Evolutionary conservation across 23 tunicate species (phyloP).

Genomic region (Trididemnum nubilum): DNA sequence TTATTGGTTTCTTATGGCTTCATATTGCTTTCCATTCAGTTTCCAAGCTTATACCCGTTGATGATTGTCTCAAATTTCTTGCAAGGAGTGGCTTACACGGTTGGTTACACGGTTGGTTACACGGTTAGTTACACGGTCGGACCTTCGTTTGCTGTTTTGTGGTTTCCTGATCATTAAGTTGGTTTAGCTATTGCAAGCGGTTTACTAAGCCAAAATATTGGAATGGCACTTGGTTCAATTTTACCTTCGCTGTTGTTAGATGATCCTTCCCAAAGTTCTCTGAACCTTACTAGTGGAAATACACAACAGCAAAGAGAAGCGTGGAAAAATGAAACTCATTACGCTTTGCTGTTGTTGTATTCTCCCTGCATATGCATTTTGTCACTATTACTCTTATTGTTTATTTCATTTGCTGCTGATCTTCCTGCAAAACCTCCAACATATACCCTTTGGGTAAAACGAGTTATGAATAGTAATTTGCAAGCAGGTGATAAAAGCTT

Average conservation of each 20-base stretch:
- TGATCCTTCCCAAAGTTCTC: background rate
- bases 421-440: slow-evolving; percentile 13
- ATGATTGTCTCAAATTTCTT: background rate
- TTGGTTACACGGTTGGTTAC: background rate
- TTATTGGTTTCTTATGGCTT: background rate
- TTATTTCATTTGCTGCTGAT: background rate
- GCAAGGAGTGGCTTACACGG: slow-evolving; percentile 20
- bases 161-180: slow-evolving; percentile 34
- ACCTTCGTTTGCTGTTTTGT: slow-evolving; percentile 2
- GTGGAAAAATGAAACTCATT: background rate
- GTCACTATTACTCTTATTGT: background rate
- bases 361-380: background rate
- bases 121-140: too few species aligned
- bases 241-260: background rate
- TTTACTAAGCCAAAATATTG: background rate
- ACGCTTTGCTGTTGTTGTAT: background rate
- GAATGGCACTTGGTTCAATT: background rate
- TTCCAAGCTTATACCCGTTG: background rate
- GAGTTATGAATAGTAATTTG: background rate
- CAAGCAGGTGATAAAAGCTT: background rate
- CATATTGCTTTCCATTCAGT: slow-evolving; percentile 4
- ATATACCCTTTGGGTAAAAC: background rate
- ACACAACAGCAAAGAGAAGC: background rate
- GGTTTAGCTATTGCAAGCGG: slow-evolving; percentile 5
- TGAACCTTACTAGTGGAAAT: background rate